Evolutionary conservation across 2,113 vertebrate genomes (phyloP), one percentile per base, ranked within the genome.

Genomic region (Sylvicapra grimmia): DNA sequence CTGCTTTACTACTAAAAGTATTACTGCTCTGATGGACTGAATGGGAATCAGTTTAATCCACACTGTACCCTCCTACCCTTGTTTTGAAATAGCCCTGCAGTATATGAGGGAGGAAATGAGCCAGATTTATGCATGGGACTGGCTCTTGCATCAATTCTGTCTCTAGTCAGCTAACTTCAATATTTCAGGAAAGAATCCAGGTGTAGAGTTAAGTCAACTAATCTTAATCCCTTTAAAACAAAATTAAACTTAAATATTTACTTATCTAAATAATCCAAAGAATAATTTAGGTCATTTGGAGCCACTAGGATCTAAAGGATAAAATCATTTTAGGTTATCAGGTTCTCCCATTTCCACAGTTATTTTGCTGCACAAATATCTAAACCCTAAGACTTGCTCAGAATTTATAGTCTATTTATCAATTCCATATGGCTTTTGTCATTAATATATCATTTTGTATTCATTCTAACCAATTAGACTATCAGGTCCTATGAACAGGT

Each of bases 231-330:
- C 18, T 85, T 91, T 95, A 89, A 89, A 89, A 96, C 44, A 89
- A 96, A 94, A 88, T 53, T 89, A 56, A 96, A 94, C 75, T 63
- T 89, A 36, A 86, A 33, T 91, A 93, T 87, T 89, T 75, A 84
- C 13, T 96, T 33, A 47, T 79, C 9, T 75, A 80, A 80, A 96
- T 44, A 40, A 93, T 53, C n/a, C 51, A 80, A 88, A 91, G 33
- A 85, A 65, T 88, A 65, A 84, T 77, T 90, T 79, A 88, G 58
- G 31, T 88, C 56, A 90, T 63, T 84, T 84, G 49, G 61, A 19
- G 12, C 53, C 40, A 65, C 51, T 44, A n/a, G 31, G 47, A 75
- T 14, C 44, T 92, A 87, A 95, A 93, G 65, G n/a, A 61, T 86
- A 93, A 86, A 88, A 56, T 93, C 61, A 93, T 61, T 94, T 77